Percentiles rank a stretch among this genome's conserved stretches.
Evolutionary conservation across 2,888 invertebrate genomes (phyloP).

Genomic region (Drosophila diplacantha): DNA sequence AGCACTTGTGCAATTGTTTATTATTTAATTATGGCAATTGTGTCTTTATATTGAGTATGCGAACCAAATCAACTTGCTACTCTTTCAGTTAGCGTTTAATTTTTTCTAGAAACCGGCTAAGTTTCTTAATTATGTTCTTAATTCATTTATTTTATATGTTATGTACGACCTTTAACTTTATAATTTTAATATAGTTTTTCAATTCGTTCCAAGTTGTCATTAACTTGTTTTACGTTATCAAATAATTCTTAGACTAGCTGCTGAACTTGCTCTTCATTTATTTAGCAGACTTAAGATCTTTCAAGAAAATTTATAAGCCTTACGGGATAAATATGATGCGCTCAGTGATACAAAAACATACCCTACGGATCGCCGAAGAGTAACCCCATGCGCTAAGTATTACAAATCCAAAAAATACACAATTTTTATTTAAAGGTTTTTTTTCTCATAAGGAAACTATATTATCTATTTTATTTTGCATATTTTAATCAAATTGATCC

Average conservation of each 20-base stretch:
- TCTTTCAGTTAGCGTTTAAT: background rate
- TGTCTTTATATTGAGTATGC: conserved; percentile 4
- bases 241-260: background rate
- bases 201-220: background rate
- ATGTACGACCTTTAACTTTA: no score
- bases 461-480: no score
- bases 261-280: background rate
- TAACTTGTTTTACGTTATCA: background rate
- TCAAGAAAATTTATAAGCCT: background rate
- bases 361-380: background rate
- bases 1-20: conserved; percentile 55
- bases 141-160: background rate
- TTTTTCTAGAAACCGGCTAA: background rate
- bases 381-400: no score
- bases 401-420: no score
- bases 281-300: background rate
- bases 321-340: background rate
- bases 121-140: background rate
- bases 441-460: background rate
- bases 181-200: background rate
- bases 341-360: background rate
- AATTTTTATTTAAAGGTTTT: background rate
- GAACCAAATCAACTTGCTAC: conserved; percentile 10
- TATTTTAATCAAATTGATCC: background rate
- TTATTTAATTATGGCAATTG: conserved; percentile 57